Evolutionary conservation across 35 echinoderm and acorn worm genomes (phyloP).

Genomic region (Heliocidaris erythrogramma): DNA sequence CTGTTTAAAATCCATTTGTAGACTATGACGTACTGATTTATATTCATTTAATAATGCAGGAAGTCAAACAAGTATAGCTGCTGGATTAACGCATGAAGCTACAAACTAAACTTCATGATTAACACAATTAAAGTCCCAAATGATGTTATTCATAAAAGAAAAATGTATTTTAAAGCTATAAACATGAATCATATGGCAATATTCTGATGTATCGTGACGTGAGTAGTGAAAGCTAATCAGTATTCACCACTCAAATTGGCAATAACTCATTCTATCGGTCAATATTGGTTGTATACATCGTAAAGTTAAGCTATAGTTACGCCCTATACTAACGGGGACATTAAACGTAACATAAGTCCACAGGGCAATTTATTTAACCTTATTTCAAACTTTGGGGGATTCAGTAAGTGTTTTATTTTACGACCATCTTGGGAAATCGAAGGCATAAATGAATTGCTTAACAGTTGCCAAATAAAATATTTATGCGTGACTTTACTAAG

Average conservation of each 20-base stretch:
- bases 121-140: no score
- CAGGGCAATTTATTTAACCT: neutral
- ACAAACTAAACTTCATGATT: no score
- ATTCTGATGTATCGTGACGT: no score
- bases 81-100: no score
- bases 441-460: neutral
- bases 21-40: no score
- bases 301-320: neutral
- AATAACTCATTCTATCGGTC: neutral
- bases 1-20: no score
- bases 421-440: neutral
- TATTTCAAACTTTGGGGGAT: neutral
- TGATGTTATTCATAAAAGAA: no score
- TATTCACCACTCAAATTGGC: neutral
- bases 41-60: no score
- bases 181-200: no score
- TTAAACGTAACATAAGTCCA: neutral
- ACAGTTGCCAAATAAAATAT: neutral
- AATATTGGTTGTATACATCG: neutral
- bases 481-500: neutral
- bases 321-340: neutral
- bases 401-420: neutral
- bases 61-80: no score
- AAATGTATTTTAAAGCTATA: no score
- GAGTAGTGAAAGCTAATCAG: no score